Evolutionary conservation across 2,888 invertebrate species (phyloP).

Genomic region (Trichacis sp.): DNA sequence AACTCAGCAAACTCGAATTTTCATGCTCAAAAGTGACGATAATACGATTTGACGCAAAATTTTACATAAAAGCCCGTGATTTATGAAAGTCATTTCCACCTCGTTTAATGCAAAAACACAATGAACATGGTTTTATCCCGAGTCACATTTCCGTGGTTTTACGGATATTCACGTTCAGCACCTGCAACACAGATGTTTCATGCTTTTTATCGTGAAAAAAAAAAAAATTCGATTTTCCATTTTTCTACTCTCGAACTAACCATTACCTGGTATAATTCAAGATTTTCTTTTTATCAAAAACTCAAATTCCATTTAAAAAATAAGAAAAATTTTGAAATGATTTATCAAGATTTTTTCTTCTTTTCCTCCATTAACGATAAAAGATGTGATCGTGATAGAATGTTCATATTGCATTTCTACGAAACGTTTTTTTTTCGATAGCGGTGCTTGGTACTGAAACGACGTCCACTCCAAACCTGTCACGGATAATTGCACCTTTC

Average conservation of each 20-base stretch:
- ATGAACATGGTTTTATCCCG: background rate
- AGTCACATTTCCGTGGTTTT: slow-evolving; percentile 18
- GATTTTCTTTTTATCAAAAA: too few species aligned
- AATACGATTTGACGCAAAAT: too few species aligned
- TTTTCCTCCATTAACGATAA: too few species aligned
- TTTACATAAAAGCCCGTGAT: background rate
- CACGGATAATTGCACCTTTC: slow-evolving; percentile 24
- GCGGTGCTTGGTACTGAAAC: slow-evolving; percentile 12
- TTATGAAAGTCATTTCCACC: background rate
- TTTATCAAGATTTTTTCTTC: too few species aligned
- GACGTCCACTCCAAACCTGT: slow-evolving; percentile 8
- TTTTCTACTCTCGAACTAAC: too few species aligned
- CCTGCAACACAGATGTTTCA: slow-evolving; percentile 27
- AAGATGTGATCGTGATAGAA: too few species aligned
- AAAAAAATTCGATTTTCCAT: too few species aligned
- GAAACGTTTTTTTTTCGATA: background rate
- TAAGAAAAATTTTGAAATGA: too few species aligned
- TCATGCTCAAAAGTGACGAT: background rate
- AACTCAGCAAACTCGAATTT: too few species aligned
- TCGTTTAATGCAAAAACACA: background rate
- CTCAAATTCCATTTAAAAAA: too few species aligned
- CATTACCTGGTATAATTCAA: too few species aligned
- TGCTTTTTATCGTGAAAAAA: background rate
- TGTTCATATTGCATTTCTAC: background rate
- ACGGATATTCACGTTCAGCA: slow-evolving; percentile 31